Evolutionary conservation across 2,888 invertebrate species (phyloP).

Genomic region (Andrena bicolor): DNA sequence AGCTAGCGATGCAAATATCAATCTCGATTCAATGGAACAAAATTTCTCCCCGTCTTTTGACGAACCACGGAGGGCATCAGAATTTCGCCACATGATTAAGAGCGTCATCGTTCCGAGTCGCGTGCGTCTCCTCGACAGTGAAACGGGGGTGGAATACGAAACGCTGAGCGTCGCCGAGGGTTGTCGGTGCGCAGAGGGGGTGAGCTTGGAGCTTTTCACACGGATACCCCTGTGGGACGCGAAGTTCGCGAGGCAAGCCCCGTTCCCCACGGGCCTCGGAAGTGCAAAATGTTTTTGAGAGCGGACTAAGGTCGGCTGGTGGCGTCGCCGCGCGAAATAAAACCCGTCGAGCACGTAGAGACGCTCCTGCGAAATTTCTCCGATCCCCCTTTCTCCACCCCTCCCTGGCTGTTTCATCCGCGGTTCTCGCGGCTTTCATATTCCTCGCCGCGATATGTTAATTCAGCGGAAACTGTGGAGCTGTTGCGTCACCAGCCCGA

Average conservation of each 20-base stretch:
- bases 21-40: not conserved
- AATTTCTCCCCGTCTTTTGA: not conserved
- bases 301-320: slow-evolving; percentile 42
- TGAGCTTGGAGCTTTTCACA: slow-evolving; percentile 60
- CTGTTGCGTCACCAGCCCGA: slow-evolving; percentile 6
- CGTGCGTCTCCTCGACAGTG: slow-evolving; percentile 54
- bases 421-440: not conserved
- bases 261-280: slow-evolving; percentile 46
- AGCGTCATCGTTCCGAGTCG: slow-evolving; percentile 45
- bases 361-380: slow-evolving; percentile 23
- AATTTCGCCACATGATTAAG: slow-evolving; percentile 51
- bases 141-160: slow-evolving; percentile 67
- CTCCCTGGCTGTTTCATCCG: not conserved
- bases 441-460: slow-evolving; percentile 17
- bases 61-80: not conserved
- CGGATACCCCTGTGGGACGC: slow-evolving; percentile 54
- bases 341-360: slow-evolving; percentile 28
- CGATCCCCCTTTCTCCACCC: not conserved
- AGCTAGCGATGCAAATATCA: not conserved
- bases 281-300: slow-evolving; percentile 69
- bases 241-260: slow-evolving; percentile 58
- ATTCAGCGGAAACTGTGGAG: not conserved
- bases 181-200: not conserved
- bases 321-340: slow-evolving; percentile 36
- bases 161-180: slow-evolving; percentile 52